These are phyloP conservation scores for Eulemur macaco DNA, from an alignment of 2,113 vertebrate species.

Conservation along the genomic window DNA sequence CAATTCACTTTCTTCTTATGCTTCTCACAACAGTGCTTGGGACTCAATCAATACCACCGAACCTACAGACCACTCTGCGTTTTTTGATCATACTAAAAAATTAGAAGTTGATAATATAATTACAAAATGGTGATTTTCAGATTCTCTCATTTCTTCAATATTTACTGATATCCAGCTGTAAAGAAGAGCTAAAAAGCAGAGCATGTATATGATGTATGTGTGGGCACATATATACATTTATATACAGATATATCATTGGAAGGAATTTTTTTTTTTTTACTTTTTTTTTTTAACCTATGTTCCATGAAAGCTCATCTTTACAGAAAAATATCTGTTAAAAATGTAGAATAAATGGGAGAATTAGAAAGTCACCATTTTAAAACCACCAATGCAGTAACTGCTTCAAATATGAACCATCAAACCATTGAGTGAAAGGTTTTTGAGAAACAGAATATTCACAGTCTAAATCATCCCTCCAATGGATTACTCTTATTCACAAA, in stretches of 20 bases:
- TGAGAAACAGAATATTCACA: neutral
- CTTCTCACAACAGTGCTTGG: neutral
- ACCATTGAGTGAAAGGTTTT: neutral
- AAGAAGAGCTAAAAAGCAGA: neutral
- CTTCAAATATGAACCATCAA: neutral
- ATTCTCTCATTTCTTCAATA: neutral
- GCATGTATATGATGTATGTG: neutral
- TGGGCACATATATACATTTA: neutral
- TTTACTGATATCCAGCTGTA: neutral
- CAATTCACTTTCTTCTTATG: neutral
- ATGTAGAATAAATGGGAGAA: neutral
- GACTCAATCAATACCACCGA: neutral
- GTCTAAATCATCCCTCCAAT: neutral
- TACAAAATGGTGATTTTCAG: neutral
- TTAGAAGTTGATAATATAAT: neutral
- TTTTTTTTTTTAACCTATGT: neutral
- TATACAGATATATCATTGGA: neutral
- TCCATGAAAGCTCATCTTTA: neutral
- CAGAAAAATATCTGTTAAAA: slow-evolving; percentile 1
- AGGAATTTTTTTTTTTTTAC: neutral
- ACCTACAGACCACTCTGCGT: neutral
- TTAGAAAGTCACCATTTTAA: slow-evolving; percentile 32
- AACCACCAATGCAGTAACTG: neutral
- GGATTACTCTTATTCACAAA: neutral
- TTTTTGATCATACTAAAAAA: neutral